Evolutionary conservation across 2,113 vertebrate species (phyloP), one percentile per base, ranked within the genome.

Genomic region (Coregonus clupeaformis): DNA sequence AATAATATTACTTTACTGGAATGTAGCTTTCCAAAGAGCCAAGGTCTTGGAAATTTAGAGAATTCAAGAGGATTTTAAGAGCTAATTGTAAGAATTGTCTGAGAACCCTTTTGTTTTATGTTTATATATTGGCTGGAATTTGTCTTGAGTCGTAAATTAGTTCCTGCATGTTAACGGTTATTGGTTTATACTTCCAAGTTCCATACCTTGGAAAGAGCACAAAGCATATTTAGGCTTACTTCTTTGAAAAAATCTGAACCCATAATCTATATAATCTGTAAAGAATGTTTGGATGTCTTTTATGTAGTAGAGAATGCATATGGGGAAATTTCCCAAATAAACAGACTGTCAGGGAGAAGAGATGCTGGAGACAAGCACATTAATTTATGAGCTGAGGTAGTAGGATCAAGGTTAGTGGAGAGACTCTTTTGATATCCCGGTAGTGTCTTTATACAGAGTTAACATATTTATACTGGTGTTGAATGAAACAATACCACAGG

Each of bases 151-250:
- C 24, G 20, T 71, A 80, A 75, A 71, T 77, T 63, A 72, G 79
- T 75, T 74, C 5, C 57, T 80, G 77, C 78, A 73, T 77, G 75
- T 74, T 65, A 73, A n/a, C 70, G 67, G 78, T 83, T 75, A 76
- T 81, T 87, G 71, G 74, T 72, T 59, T 24, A n/a, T 68, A 68
- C 71, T 16, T 45, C 36, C 29, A 5, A 18, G 49, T 52, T 52
- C 57, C 57, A 22, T 60, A 60, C 5, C 20, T 75, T 80, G 74
- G 81, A 80, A 62, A 18, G 18, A 72, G 71, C 69, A 80, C 76
- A 80, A 80, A 80, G 73, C 22, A 5, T 71, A 77, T 71, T 73
- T 64, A 75, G 9, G 36, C 36, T 36, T 36, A 36, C n/a, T 30
- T 18, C 2, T 20, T 55, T 30, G 52, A 83, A 76, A 71, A 72